phyloP scores from a whole-genome alignment of 1,140 invertebrate genomes.

The Pseudoatta argentina region DNA sequence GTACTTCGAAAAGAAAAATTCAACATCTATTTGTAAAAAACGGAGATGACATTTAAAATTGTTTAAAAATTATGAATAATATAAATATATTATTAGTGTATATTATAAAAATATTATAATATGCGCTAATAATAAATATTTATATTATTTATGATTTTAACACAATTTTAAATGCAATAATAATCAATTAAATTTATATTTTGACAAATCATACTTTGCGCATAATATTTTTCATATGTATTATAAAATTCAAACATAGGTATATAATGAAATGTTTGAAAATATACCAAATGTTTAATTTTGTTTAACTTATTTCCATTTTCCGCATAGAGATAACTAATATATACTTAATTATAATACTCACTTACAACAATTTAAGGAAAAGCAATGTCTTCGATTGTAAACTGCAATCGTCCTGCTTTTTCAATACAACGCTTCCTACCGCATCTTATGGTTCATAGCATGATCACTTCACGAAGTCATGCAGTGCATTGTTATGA shows the following conservation, averaged over 20 bases:
- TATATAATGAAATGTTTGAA: background rate
- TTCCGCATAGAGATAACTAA: background rate
- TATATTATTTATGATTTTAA: too few relatives aligned
- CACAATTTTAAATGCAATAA: constrained; percentile 39
- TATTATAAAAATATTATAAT: too few relatives aligned
- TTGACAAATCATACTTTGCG: constrained; percentile 74
- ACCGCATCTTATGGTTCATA: background rate
- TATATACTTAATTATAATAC: background rate
- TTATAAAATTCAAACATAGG: constrained; percentile 65
- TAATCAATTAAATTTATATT: constrained; percentile 72
- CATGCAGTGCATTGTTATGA: background rate
- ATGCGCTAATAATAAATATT: too few relatives aligned
- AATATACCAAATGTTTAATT: background rate
- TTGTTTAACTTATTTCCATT: background rate
- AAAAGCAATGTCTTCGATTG: background rate
- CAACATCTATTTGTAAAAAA: too few relatives aligned
- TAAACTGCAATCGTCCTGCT: constrained; percentile 5
- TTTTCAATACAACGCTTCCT: background rate
- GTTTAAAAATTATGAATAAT: too few relatives aligned
- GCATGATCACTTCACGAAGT: background rate
- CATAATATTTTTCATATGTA: constrained; percentile 65
- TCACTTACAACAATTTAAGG: background rate
- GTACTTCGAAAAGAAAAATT: too few relatives aligned
- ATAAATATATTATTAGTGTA: too few relatives aligned
- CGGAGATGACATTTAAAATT: too few relatives aligned